Base-by-base conservation (phyloP, 2,113 vertebrate species). In the Pachypanchax playfairii region DNA sequence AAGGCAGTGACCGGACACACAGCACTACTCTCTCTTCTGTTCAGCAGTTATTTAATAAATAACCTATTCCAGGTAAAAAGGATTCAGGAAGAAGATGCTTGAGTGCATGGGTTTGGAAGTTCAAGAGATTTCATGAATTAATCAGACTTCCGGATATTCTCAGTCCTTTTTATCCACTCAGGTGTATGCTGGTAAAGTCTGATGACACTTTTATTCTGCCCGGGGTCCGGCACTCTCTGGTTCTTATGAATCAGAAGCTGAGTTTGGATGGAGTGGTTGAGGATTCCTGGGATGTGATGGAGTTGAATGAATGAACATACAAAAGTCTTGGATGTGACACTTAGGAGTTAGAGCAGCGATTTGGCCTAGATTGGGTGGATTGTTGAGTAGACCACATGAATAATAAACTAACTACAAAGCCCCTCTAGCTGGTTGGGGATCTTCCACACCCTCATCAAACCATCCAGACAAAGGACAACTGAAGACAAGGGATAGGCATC, bases 91-190 rank as follows among this genome's bases (percentile, higher is more conserved):
- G 66, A 62, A 77, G 41, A 56, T 64, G 49, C 63, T 69, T 41
- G 4, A 70, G 66, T 70, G 73, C 33, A 14, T 62, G 53, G 17
- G 31, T 41, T 56, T 50, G 8, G 36, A 60, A 70, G 60, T 38
- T 80, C 58, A 24, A 46, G 21, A 61, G 55, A 70, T 77, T 75
- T 89, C 83, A 91, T 91, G 71, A 91, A 91, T 91, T 81, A 91
- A 85, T 85, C 70, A 91, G 67, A 61, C 73, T 44, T 60, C 73
- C 25, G 49, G 84, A 84, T 83, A 75, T 74, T 75, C 64, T 54
- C 35, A 63, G 73, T 64, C 68, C 74, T 78, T 73, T 84, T 78
- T 75, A 81, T 66, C 70, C 82, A 75, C 74, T 70, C 38, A 81
- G 69, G 64, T 75, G 70, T 74, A 35, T 62, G 33, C 31, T 50